phyloP scores from a whole-genome alignment of 2,797 vertebrate genomes.

The Melanotaenia nigrans region DNA sequence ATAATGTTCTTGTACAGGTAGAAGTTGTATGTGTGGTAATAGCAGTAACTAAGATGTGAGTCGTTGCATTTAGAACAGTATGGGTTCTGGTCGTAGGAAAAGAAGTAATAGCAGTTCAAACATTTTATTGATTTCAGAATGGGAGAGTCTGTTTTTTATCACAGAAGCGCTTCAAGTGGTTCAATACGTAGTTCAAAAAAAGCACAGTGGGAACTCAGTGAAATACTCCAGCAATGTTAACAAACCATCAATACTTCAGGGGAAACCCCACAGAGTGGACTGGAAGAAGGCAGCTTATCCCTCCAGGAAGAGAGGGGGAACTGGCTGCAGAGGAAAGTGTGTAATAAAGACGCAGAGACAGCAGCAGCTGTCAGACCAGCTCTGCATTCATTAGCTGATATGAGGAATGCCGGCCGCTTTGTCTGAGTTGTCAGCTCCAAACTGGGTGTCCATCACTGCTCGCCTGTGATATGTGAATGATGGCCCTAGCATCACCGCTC shows the following conservation, averaged over 20 bases:
- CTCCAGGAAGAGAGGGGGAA: constrained; percentile 10
- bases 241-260: constrained; percentile 1
- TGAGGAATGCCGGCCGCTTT: constrained; percentile 61
- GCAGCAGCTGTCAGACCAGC: constrained; percentile 7
- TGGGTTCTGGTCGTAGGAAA: too few relatives aligned
- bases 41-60: too few relatives aligned
- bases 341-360: constrained; percentile 21
- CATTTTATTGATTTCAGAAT: too few relatives aligned
- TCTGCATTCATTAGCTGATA: constrained; percentile 32
- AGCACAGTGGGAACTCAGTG: too few relatives aligned
- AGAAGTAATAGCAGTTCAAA: too few relatives aligned
- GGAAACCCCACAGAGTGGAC: constrained; percentile 4
- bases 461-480: constrained; percentile 45
- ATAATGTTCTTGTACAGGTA: not conserved
- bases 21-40: too few relatives aligned
- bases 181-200: too few relatives aligned
- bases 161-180: too few relatives aligned
- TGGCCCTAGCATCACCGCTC: not conserved
- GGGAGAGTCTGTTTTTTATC: too few relatives aligned
- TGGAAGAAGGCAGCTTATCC: constrained; percentile 8
- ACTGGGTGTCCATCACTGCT: constrained; percentile 59
- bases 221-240: not conserved
- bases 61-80: too few relatives aligned
- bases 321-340: constrained; percentile 16
- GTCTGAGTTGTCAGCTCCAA: constrained; percentile 58